phyloP scores from a whole-genome alignment of 2,888 invertebrate species.

The Hartigia nigra region DNA sequence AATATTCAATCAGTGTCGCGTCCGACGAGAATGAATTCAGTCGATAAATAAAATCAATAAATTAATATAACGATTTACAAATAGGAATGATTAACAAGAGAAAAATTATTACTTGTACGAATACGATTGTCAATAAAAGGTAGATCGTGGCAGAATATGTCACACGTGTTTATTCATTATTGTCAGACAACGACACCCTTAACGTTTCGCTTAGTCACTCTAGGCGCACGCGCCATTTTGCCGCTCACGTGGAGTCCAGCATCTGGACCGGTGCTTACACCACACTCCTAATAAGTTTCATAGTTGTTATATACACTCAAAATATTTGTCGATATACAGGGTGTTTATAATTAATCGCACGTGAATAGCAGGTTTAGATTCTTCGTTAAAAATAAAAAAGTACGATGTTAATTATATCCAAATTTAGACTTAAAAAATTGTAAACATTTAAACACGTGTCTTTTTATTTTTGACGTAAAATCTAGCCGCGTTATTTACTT shows the following conservation, averaged over 20 bases:
- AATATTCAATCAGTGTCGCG: neutral
- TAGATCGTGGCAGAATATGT: slow-evolving; percentile 28
- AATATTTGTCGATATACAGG: slow-evolving; percentile 3
- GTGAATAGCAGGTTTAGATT: too few relatives aligned
- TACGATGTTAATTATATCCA: too few relatives aligned
- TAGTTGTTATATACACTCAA: neutral
- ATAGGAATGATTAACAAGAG: neutral
- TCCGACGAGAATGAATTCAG: neutral
- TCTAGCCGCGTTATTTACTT: too few relatives aligned
- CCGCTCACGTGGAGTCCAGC: neutral
- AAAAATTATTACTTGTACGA: neutral
- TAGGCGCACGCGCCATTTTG: neutral
- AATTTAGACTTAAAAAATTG: too few relatives aligned
- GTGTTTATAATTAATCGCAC: too few relatives aligned
- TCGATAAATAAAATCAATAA: neutral
- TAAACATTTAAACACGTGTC: too few relatives aligned
- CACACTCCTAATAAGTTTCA: neutral
- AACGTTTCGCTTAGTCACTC: slow-evolving; percentile 17
- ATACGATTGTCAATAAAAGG: neutral
- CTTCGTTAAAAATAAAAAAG: too few relatives aligned
- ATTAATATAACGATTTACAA: neutral
- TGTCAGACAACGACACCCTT: slow-evolving; percentile 49
- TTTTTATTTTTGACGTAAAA: too few relatives aligned
- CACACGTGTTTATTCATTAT: slow-evolving; percentile 54
- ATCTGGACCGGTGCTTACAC: neutral